phyloP scores from a whole-genome alignment of 2,113 vertebrate species.

The Gila orcuttii region DNA sequence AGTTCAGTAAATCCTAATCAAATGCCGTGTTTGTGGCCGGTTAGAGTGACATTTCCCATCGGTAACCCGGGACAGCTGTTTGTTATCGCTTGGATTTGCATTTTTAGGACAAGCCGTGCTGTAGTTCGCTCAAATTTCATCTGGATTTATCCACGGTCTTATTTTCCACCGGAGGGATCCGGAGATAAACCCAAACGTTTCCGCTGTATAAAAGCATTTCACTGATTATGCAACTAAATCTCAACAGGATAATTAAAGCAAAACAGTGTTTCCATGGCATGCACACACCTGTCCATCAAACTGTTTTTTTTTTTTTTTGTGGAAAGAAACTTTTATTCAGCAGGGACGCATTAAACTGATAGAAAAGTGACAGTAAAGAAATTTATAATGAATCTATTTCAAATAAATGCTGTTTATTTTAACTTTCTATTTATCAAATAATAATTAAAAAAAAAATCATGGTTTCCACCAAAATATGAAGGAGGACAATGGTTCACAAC shows the following conservation, averaged over 20 bases:
- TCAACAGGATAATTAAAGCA: slow-evolving; percentile 28
- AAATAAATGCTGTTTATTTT: no score
- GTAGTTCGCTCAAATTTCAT: slow-evolving; percentile 67
- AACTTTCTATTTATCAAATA: no score
- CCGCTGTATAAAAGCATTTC: slow-evolving; percentile 60
- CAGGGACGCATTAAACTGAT: no score
- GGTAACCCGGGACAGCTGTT: slow-evolving; percentile 72
- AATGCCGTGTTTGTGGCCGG: slow-evolving; percentile 61
- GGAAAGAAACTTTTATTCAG: no score
- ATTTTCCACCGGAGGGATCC: slow-evolving; percentile 63
- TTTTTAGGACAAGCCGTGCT: slow-evolving; percentile 50
- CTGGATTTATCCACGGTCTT: slow-evolving; percentile 65
- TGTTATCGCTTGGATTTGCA: slow-evolving; percentile 69
- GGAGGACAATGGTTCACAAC: no score
- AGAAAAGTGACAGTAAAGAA: no score
- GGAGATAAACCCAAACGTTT: slow-evolving; percentile 63
- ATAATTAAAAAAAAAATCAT: no score
- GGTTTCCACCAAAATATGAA: no score
- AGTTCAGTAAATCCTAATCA: slow-evolving; percentile 68
- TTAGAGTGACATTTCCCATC: slow-evolving; percentile 67
- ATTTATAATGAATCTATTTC: no score
- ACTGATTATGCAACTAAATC: slow-evolving; percentile 64
- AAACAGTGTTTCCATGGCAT: neutral
- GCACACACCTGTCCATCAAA: slow-evolving; percentile 40
- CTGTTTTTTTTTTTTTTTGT: no score